phyloP scores from a whole-genome alignment of 2,888 invertebrate genomes.

The Acleris literana region DNA sequence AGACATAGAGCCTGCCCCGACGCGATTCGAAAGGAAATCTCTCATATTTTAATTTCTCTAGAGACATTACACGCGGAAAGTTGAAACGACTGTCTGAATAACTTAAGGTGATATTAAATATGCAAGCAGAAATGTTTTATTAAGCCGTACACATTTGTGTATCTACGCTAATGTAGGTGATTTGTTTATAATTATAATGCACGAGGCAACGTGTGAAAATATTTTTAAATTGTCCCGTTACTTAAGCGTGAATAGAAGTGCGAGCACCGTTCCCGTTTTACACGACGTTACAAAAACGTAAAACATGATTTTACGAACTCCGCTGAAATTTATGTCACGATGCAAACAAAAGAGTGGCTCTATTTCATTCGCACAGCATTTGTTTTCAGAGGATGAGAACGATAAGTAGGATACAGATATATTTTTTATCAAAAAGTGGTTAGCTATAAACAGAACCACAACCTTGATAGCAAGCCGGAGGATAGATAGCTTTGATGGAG shows the following conservation, averaged over 20 bases:
- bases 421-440: neutral
- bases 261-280: conserved; percentile 6
- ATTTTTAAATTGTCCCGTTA: conserved; percentile 19
- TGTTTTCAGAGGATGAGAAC: neutral
- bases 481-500: conserved; percentile 16
- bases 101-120: conserved; percentile 23
- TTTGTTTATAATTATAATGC: conserved; percentile 29
- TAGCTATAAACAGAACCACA: neutral
- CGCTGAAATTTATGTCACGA: neutral
- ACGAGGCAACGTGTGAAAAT: conserved; percentile 17
- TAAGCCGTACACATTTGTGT: conserved; percentile 19
- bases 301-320: neutral
- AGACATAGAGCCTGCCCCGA: neutral
- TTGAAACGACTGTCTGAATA: conserved; percentile 23
- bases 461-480: conserved; percentile 20
- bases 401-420: neutral
- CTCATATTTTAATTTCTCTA: conserved; percentile 32
- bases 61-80: conserved; percentile 28
- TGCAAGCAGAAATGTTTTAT: conserved; percentile 33
- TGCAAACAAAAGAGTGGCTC: neutral
- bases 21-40: conserved; percentile 21
- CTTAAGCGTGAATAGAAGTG: neutral
- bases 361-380: neutral
- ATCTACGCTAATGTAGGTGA: conserved; percentile 16
- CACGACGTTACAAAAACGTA: neutral